Evolutionary conservation across 2,797 vertebrate species (phyloP).

Genomic region (Clamator glandarius): DNA sequence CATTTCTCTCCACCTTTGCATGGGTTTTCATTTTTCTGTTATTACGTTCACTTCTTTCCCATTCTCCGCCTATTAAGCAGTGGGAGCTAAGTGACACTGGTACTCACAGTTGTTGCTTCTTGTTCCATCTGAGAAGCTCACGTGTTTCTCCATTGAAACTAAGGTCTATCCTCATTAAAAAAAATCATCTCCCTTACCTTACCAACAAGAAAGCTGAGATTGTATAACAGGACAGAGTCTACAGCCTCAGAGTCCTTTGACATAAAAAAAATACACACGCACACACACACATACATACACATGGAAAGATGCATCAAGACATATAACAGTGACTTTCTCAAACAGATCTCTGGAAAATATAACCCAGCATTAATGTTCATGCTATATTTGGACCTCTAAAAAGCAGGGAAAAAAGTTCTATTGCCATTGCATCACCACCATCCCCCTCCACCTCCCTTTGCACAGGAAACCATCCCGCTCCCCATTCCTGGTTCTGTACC

Average conservation of each 20-base stretch:
- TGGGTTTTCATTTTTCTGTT: not conserved
- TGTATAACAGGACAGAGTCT: constrained; percentile 70
- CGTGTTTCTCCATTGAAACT: constrained; percentile 60
- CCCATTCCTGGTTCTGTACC: constrained; percentile 77
- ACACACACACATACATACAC: constrained; percentile 52
- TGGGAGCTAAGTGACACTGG: constrained; percentile 3
- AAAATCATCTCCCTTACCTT: constrained; percentile 70
- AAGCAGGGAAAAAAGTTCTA: not conserved
- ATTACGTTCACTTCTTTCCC: not conserved
- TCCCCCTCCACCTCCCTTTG: not conserved
- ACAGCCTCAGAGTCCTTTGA: constrained; percentile 71
- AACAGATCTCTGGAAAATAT: constrained; percentile 54
- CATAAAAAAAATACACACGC: constrained; percentile 55
- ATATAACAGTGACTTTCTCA: constrained; percentile 22
- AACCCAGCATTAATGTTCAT: constrained; percentile 1
- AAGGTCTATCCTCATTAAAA: constrained; percentile 47
- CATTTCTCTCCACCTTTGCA: not conserved
- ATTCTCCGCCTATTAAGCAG: not conserved
- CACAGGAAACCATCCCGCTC: not conserved
- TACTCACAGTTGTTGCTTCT: constrained; percentile 69
- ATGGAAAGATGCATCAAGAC: constrained; percentile 49
- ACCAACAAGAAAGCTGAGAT: constrained; percentile 75
- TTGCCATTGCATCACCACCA: not conserved
- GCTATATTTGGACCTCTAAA: not conserved
- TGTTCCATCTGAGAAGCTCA: constrained; percentile 54